A percentile compares a stretch with the other conserved stretches of the same genome.
Evolutionary conservation across 2,797 vertebrate genomes (phyloP).

Genomic region (Echeneis naucrates): DNA sequence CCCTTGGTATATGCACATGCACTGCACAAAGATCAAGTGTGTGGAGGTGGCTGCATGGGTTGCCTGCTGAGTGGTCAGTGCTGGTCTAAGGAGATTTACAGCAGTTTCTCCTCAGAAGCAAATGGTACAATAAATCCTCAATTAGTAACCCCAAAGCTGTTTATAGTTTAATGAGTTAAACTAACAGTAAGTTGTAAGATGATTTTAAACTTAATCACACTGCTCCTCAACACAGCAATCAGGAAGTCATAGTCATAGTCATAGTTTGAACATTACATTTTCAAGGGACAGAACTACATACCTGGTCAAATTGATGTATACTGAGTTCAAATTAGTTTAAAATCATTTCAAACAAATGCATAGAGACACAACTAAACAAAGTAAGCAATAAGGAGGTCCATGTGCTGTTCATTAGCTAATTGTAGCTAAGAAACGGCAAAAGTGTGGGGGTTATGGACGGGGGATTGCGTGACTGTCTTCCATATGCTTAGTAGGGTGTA

Average conservation of each 20-base stretch:
- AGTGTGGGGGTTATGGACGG: conserved; percentile 8
- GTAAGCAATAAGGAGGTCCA: background rate
- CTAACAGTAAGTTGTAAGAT: no score
- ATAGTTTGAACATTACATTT: background rate
- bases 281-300: background rate
- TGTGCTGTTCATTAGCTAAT: conserved; percentile 36
- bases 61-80: no score
- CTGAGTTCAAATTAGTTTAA: background rate
- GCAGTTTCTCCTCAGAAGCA: no score
- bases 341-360: background rate
- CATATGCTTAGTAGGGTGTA: conserved; percentile 66
- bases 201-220: no score
- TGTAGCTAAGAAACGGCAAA: conserved; percentile 27
- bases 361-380: background rate
- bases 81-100: no score
- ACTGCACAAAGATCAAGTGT: no score
- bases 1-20: no score
- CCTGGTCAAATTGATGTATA: background rate
- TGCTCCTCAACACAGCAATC: background rate
- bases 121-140: no score
- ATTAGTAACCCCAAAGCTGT: no score
- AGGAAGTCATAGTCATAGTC: background rate
- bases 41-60: no score
- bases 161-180: no score
- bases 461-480: conserved; percentile 65